phyloP scores from a whole-genome alignment of 2,888 invertebrate genomes.

The Rhorus exstirpatorius region DNA sequence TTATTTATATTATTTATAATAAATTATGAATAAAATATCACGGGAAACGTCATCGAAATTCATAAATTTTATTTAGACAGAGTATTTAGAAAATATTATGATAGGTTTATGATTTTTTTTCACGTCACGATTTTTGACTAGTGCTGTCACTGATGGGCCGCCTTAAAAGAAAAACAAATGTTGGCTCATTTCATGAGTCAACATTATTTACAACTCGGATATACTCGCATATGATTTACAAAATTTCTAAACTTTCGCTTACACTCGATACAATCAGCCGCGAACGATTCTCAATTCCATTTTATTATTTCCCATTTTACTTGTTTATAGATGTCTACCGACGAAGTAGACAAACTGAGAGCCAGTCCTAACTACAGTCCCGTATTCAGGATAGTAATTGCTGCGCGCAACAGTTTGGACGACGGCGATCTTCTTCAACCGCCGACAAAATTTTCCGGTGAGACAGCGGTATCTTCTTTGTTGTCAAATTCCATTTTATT shows the following conservation, averaged over 20 bases:
- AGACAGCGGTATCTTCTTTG: constrained; percentile 36
- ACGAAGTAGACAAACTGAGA: constrained; percentile 88
- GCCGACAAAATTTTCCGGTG: constrained; percentile 83
- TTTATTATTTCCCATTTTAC: background rate
- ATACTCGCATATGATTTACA: background rate
- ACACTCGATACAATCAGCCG: background rate
- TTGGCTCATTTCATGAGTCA: constrained; percentile 1
- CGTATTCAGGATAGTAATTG: constrained; percentile 91
- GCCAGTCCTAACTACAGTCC: constrained; percentile 90
- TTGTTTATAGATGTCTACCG: constrained; percentile 87
- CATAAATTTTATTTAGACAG: too few species aligned
- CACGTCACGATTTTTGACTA: too few species aligned
- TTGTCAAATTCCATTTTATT: background rate
- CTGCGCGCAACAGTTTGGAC: constrained; percentile 87
- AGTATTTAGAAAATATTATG: too few species aligned
- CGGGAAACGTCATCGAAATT: too few species aligned
- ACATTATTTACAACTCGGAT: constrained; percentile 1
- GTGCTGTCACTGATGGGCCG: too few species aligned
- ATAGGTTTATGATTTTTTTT: too few species aligned
- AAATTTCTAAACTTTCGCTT: background rate
- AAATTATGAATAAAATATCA: too few species aligned
- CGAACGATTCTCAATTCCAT: background rate
- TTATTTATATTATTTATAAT: too few species aligned
- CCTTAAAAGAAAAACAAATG: too few species aligned
- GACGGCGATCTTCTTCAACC: constrained; percentile 84